Evolutionary conservation across 2,113 vertebrate species (phyloP), one percentile per base, ranked within the genome.

Genomic region (Elephas maximus): DNA sequence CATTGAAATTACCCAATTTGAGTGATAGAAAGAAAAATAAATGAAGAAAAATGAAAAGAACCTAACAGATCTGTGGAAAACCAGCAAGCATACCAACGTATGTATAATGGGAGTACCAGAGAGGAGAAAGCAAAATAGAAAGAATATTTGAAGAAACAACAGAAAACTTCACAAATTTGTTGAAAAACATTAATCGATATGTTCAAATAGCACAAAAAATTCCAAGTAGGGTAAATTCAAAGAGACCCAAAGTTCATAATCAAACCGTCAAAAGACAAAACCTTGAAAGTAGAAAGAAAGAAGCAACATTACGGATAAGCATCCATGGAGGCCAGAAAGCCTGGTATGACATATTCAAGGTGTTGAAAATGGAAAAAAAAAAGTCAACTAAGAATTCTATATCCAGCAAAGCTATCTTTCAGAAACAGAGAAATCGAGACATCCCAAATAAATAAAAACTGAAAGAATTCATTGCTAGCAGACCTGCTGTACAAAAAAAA

Each of bases 91-190:
- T 65, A 82, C 18, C 57, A 53, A 41, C 4, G 2, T 57, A 37
- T 77, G 82, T 37, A 41, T 41, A 82, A 44, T 41, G 30, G 62
- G 44, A 91, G 71, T 88, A 26, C 26, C 41, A 57, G 62, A 76
- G 67, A 92, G 69, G 44, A 83, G 33, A 45, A 48, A 44, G n/a
- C 62, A 67, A 79, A 20, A n/a, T 4, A 84, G n/a, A 78, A 67
- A 86, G n/a, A 51, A 69, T 45, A 45, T 92, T 88, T 82, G 67
- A 88, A 65, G 53, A 94, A 79, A 63, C 48, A 74, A n/a, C 63
- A 90, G 44, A 74, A 53, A 71, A 53, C 41, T 7, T 76, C 48
- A 37, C 24, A 73, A 60, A 48, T 93, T 80, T 92, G 74, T 76
- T 74, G 4, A 17, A 80, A 79, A 71, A 33, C 17, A 44, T 51